Conservation (phyloP, 2,888 invertebrate genomes). For the Crocallis elinguaria region DNA sequence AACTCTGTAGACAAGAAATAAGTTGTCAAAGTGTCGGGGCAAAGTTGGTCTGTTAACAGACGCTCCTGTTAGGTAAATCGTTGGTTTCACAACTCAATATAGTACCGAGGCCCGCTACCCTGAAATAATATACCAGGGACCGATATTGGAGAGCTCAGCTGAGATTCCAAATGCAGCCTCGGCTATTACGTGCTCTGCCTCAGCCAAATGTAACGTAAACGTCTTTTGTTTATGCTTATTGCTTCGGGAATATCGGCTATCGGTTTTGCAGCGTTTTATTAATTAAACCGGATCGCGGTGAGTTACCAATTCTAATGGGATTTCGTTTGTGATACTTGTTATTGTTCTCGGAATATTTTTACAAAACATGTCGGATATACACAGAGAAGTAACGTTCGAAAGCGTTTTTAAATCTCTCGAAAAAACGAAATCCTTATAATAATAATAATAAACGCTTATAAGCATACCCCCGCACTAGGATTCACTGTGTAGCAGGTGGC, state of each 20-base stretch:
- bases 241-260: slow-evolving; percentile 45
- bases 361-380: too few relatives aligned
- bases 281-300: slow-evolving; percentile 45
- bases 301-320: slow-evolving; percentile 29
- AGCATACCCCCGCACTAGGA: too few relatives aligned
- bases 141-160: slow-evolving; percentile 75
- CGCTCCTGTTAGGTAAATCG: slow-evolving; percentile 80
- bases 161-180: slow-evolving; percentile 67
- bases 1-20: slow-evolving; percentile 80
- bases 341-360: not conserved
- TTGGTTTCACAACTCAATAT: slow-evolving; percentile 82
- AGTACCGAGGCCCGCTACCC: slow-evolving; percentile 57
- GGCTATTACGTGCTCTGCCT: slow-evolving; percentile 61
- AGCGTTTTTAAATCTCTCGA: too few relatives aligned
- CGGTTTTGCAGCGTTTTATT: slow-evolving; percentile 45
- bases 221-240: slow-evolving; percentile 71
- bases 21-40: slow-evolving; percentile 82
- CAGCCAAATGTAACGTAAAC: slow-evolving; percentile 70
- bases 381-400: too few relatives aligned
- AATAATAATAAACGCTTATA: too few relatives aligned
- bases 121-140: slow-evolving; percentile 77
- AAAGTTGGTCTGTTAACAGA: slow-evolving; percentile 78
- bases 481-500: too few relatives aligned
- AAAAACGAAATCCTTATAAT: too few relatives aligned
- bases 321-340: slow-evolving; percentile 3